phyloP scores from a whole-genome alignment of 2,113 vertebrate species.

The Vireo altiloquus region DNA sequence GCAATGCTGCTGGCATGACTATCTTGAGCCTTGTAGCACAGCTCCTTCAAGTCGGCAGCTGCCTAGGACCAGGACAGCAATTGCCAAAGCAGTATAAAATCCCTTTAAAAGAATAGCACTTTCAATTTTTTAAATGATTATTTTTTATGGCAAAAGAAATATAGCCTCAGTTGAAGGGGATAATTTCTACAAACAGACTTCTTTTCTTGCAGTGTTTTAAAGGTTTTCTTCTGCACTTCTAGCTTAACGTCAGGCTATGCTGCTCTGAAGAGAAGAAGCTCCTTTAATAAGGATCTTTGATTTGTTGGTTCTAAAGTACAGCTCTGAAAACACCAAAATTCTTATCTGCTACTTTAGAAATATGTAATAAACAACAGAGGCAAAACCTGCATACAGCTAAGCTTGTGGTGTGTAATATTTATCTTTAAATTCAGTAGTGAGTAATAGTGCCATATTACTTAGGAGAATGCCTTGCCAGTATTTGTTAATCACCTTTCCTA shows the following conservation, averaged over 20 bases:
- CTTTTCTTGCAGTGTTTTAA: neutral
- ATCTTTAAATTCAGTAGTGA: neutral
- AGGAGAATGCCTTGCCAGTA: neutral
- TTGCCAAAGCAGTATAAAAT: neutral
- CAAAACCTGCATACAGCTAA: neutral
- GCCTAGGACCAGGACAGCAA: neutral
- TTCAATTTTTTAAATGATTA: neutral
- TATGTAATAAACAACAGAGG: neutral
- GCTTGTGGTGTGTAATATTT: neutral
- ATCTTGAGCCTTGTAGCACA: neutral
- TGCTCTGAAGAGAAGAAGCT: neutral
- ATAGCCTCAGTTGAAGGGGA: neutral
- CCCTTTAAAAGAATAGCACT: neutral
- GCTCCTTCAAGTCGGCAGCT: neutral
- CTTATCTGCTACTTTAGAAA: neutral
- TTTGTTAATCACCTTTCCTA: slow-evolving; percentile 22
- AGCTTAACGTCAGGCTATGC: neutral
- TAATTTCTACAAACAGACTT: neutral
- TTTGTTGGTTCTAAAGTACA: neutral
- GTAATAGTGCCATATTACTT: neutral
- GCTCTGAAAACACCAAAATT: neutral
- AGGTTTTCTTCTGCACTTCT: neutral
- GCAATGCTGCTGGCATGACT: neutral
- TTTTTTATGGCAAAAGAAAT: neutral
- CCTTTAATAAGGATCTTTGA: neutral